Base-by-base conservation (phyloP, 2,113 vertebrate species). In the Ranitomeya imitator region DNA sequence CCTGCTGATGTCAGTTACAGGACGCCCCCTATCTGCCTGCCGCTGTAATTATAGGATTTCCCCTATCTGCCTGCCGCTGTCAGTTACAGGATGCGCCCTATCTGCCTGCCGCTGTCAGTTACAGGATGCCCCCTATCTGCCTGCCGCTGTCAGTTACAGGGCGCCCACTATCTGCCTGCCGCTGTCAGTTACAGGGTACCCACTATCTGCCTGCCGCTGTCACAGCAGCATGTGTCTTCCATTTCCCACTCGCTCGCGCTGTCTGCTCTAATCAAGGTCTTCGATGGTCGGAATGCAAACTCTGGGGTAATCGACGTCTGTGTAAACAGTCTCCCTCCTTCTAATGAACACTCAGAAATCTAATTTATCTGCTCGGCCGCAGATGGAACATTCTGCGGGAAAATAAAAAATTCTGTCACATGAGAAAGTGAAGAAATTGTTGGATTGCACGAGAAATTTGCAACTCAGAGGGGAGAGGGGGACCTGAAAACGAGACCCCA, bases 401-500 rank as follows among this genome's bases (percentile, higher is more conserved):
- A 73, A 21, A 73, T 57, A 61, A 63, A 54, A 65, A 15, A 6
- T 60, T 16, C 18, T 37, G 86, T 83, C 86, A 65, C 65, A 51
- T 61, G 55, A 83, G 69, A 88, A 83, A 83, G 77, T 83, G 79
- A 71, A 83, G 23, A 74, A 37, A 88, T 73, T 87, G 23, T 21
- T 51, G 59, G 59, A 77, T 83, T 51, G 61, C 71, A 31, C 7
- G 81, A 57, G 67, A 57, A 18, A 60, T 67, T 81, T 81, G 71
- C 37, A 59, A 4, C 21, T 18, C 45, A 37, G 55, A 0, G 31
- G 6, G n/a, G 14, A 13, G 23, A 8, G 37, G 63, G 52, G 31
- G 37, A 74, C 10, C 8, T 0, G 15, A 69, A 54, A 54, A 54
- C 14, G 67, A 71, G 45, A 79, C 74, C 21, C 9, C 63, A 61